Base-by-base conservation (phyloP, 1,140 invertebrate genomes). In the Hycleus phaleratus region DNA sequence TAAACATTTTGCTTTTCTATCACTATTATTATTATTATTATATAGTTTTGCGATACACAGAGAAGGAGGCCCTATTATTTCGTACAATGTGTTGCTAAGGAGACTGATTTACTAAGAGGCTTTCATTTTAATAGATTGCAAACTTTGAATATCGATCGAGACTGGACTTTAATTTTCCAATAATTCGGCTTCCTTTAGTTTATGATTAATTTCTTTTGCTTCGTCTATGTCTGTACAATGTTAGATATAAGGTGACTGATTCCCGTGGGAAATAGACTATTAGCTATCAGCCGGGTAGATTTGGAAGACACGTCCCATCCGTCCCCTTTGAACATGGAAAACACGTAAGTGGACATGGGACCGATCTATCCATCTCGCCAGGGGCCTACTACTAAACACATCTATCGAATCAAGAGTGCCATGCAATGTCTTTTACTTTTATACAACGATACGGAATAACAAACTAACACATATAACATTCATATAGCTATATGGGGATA, bases 281-380 rank as follows among this genome's bases (percentile, higher is more conserved):
- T 64, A 64, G 62, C 59, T 51, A 49, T 53, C 48, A 56, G 8
- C 55, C 40, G 47, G 38, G 32, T 42, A 4, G 25, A 32, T 49
- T 12, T 39, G 45, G 44, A 47, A 58, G 59, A 58, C 62, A 64
- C 62, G 59, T 61, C 51, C 58, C 45, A 52, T 25, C 54, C 51
- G 58, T 45, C 46, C 61, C 59, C 43, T 55, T 59, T 46, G 48
- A 60, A 66, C 61, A 63, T 66, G 64, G 64, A 66, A 61, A 63
- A 62, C 59, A 65, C 65, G 63, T 67, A 66, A 69, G 67, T 67
- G 65, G 65, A 67, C 67, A 65, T 59, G 67, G 65, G 65, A 67
- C 59, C 65, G 63, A 69, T 69, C 62, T 63, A 65, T 69, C 65
- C 18, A 46, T 56, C 44, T 61, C 60, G 56, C 62, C 56, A 46